A percentile compares a stretch with the other conserved stretches of the same genome.
These are phyloP conservation scores for Poeciliopsis prolifica DNA, from an alignment of 2,113 vertebrate genomes.

Conservation along the genomic window DNA sequence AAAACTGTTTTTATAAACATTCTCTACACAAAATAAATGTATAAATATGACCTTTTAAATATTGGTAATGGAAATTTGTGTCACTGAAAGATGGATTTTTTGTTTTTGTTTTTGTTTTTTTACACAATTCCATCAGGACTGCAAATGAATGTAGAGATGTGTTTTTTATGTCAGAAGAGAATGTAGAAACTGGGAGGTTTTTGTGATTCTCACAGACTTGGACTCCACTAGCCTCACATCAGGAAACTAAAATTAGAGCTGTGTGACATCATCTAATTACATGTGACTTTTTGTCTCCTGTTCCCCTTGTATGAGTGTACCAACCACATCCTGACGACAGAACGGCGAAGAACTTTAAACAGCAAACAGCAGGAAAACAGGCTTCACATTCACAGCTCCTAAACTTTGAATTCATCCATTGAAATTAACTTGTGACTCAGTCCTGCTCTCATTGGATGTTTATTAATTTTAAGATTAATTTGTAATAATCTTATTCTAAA, in stretches of 20 bases:
- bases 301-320: not conserved
- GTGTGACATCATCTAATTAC: not conserved
- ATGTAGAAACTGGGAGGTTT: not conserved
- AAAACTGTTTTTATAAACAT: too few relatives aligned
- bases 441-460: not conserved
- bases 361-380: not conserved
- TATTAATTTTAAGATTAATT: not conserved
- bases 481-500: not conserved
- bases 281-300: not conserved
- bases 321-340: slow-evolving; percentile 12
- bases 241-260: not conserved
- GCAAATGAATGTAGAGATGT: too few relatives aligned
- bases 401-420: too few relatives aligned
- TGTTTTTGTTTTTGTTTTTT: too few relatives aligned
- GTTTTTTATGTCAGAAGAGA: not conserved
- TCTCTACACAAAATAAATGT: too few relatives aligned
- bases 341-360: not conserved
- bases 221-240: not conserved
- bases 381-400: not conserved
- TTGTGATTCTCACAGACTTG: not conserved
- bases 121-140: too few relatives aligned
- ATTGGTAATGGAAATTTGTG: too few relatives aligned
- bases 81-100: too few relatives aligned
- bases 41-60: too few relatives aligned
- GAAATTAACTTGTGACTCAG: too few relatives aligned